Evolutionary conservation across 2,888 invertebrate species (phyloP).

Genomic region (Notodonta dromedarius): DNA sequence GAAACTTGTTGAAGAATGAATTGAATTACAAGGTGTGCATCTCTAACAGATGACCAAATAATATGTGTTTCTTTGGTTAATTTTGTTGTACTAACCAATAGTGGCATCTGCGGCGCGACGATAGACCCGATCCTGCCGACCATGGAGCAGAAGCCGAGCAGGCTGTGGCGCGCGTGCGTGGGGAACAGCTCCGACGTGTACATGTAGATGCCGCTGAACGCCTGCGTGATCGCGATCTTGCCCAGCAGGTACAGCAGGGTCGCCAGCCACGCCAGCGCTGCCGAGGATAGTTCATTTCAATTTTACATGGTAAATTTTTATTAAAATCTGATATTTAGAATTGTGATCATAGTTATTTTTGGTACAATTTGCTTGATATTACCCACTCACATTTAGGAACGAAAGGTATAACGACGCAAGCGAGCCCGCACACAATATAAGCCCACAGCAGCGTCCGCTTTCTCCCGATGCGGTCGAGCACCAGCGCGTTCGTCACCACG

Average conservation of each 20-base stretch:
- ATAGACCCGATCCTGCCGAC: conserved; percentile 89
- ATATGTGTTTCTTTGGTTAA: background rate
- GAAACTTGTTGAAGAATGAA: no score
- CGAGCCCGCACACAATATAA: conserved; percentile 82
- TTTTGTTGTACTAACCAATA: conserved; percentile 79
- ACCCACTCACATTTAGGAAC: conserved; percentile 77
- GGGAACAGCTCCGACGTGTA: conserved; percentile 91
- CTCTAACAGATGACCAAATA: no score
- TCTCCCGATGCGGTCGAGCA: conserved; percentile 86
- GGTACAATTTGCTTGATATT: background rate
- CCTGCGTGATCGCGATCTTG: conserved; percentile 87
- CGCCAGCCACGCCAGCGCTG: conserved; percentile 67
- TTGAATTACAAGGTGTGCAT: no score
- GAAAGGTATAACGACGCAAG: conserved; percentile 81
- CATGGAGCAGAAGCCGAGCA: conserved; percentile 89
- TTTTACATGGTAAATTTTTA: no score
- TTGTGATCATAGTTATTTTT: background rate
- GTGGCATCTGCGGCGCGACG: conserved; percentile 88
- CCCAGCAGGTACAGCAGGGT: conserved; percentile 84
- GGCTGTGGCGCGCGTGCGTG: conserved; percentile 87
- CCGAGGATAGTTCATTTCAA: conserved; percentile 10
- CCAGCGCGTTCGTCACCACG: conserved; percentile 85
- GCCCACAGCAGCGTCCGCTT: conserved; percentile 85
- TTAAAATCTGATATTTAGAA: background rate
- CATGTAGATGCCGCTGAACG: conserved; percentile 88